phyloP scores from a whole-genome alignment of 2,888 invertebrate genomes.

The Ischnus inquisitorius region DNA sequence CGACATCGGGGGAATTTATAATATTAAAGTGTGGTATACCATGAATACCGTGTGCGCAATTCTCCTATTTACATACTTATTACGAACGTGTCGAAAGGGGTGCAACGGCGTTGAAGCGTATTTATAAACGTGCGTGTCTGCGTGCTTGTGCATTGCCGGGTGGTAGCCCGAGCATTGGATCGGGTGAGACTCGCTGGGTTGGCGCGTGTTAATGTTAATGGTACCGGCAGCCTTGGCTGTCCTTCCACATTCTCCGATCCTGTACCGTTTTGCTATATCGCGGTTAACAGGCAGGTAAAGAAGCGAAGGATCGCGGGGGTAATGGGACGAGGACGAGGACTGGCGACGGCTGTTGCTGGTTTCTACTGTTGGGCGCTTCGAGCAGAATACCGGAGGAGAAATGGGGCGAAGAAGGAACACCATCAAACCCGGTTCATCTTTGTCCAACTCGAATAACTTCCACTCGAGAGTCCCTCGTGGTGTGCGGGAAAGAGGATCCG shows the following conservation, averaged over 20 bases:
- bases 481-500: constrained; percentile 63
- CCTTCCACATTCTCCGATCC: constrained; percentile 82
- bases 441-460: constrained; percentile 20
- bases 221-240: constrained; percentile 79
- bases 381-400: constrained; percentile 24
- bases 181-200: constrained; percentile 40
- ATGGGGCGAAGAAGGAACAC: constrained; percentile 22
- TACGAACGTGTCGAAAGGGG: constrained; percentile 75
- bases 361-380: constrained; percentile 38
- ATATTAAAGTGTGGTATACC: not conserved
- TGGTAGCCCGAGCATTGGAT: constrained; percentile 47
- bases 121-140: constrained; percentile 44
- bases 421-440: not conserved
- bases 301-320: constrained; percentile 78
- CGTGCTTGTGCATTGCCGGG: constrained; percentile 44
- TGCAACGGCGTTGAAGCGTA: constrained; percentile 68
- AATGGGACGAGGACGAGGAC: constrained; percentile 73
- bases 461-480: constrained; percentile 29
- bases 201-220: constrained; percentile 81
- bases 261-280: constrained; percentile 82
- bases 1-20: not conserved
- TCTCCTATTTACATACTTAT: constrained; percentile 78
- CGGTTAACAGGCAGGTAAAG: constrained; percentile 80
- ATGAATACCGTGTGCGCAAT: not conserved
- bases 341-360: constrained; percentile 61